Conservation (phyloP, 64 coral and sea anemone genomes). For the Pocillopora damicornis region DNA sequence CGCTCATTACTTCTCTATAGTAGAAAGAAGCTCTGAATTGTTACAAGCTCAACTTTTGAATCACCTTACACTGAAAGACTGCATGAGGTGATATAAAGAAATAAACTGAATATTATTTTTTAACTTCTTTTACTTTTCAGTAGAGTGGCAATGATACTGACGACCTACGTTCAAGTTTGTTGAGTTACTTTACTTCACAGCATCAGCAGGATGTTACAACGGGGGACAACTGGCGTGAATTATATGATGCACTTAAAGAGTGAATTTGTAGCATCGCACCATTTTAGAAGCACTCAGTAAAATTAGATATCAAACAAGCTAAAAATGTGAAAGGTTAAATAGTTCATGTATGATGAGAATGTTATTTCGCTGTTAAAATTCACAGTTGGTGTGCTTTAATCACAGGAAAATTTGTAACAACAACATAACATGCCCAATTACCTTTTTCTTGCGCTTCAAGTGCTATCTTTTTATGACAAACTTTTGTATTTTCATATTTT, state of each 20-base stretch:
- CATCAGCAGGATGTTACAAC: not conserved
- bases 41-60: not conserved
- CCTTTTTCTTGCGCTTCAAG: too few species aligned
- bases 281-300: not conserved
- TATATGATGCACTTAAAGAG: slow-evolving; percentile 28
- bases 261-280: not conserved
- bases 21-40: too few species aligned
- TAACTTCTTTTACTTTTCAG: slow-evolving; percentile 3
- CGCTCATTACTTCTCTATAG: too few species aligned
- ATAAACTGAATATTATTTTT: not conserved
- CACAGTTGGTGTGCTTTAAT: too few species aligned
- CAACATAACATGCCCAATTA: too few species aligned
- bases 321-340: not conserved
- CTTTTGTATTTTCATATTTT: too few species aligned
- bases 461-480: too few species aligned
- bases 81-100: not conserved
- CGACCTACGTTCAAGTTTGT: slow-evolving; percentile 11
- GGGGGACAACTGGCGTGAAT: slow-evolving; percentile 6
- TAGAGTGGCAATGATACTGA: not conserved
- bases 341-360: too few species aligned
- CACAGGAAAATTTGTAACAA: too few species aligned
- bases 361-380: too few species aligned
- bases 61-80: not conserved
- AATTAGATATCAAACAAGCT: not conserved
- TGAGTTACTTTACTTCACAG: slow-evolving; percentile 9